These are phyloP conservation scores for Setophaga petechia DNA, from an alignment of 2,113 vertebrate genomes.

Conservation along the genomic window DNA sequence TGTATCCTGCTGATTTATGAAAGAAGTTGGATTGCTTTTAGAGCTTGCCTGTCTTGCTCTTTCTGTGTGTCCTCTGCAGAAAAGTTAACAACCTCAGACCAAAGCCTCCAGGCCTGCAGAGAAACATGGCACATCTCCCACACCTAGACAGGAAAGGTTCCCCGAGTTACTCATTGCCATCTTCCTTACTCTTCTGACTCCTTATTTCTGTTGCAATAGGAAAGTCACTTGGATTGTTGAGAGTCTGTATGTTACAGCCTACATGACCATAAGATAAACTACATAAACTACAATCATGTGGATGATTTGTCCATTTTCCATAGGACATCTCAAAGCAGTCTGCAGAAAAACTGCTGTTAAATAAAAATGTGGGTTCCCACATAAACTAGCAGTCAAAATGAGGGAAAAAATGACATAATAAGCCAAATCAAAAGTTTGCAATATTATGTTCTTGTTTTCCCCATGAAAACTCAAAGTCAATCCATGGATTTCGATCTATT, in stretches of 20 bases:
- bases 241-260: background rate
- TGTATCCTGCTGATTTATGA: conserved; percentile 44
- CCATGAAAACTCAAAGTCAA: background rate
- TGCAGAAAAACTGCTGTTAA: background rate
- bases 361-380: background rate
- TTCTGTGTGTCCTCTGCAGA: background rate
- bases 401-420: background rate
- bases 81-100: background rate
- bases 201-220: background rate
- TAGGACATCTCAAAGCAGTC: background rate
- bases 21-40: conserved; percentile 33
- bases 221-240: background rate
- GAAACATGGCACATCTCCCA: background rate
- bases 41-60: background rate
- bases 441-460: background rate
- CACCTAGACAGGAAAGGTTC: background rate
- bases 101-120: background rate
- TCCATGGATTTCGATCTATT: background rate
- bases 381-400: background rate
- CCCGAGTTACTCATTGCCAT: background rate
- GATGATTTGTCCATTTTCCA: background rate
- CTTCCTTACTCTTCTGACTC: background rate
- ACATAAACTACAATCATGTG: accelerated
- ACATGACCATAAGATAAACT: background rate
- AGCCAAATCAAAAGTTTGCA: background rate